Base-by-base conservation (phyloP, 2,797 vertebrate genomes). In the Crocidura indochinensis region DNA sequence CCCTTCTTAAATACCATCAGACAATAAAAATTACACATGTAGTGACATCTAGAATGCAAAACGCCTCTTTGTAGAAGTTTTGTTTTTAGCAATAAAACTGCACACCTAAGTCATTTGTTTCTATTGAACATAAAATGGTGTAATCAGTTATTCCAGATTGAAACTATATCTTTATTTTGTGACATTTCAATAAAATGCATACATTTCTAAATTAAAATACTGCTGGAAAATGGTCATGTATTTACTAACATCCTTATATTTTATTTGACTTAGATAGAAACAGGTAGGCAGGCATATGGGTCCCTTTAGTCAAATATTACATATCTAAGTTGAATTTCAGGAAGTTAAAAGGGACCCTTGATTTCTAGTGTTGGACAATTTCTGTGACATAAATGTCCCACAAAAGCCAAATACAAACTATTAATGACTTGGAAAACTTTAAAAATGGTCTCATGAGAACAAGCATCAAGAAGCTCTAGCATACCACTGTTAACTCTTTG, bases 31-130 rank as follows among this genome's bases (percentile, higher is more conserved):
- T 82, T 87, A 62, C 81, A 84, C 67, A 88, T 79, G 89, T 94
- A 72, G 84, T 82, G 74, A 80, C 71, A 79, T 81, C 92, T 84
- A 84, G 92, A 92, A 95, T 81, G 79, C 53, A 91, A 80, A 85
- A 56, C 67, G 84, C 53, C 49, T 93, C 81, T 95, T 0, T 75
- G 86, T 79, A 88, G 83, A 68, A 77, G 92, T 85, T 87, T 92
- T 77, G 88, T 89, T 67, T 84, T 88, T 79, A 84, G 65, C 87
- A 72, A 92, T 94, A 95, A 95, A 91, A 92, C 71, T 73, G 49
- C 53, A 84, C 79, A 89, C 53, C 22, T 62, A 89, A 84, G 62
- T 93, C 69, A 53, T 49, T 94, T 82, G 90, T 82, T 87, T 92
- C 82, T 91, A 71, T 86, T 95, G 73, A 95, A 72, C 84, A 68